phyloP scores from a whole-genome alignment of 1,140 invertebrate species.

The Helicorthomorpha holstii region DNA sequence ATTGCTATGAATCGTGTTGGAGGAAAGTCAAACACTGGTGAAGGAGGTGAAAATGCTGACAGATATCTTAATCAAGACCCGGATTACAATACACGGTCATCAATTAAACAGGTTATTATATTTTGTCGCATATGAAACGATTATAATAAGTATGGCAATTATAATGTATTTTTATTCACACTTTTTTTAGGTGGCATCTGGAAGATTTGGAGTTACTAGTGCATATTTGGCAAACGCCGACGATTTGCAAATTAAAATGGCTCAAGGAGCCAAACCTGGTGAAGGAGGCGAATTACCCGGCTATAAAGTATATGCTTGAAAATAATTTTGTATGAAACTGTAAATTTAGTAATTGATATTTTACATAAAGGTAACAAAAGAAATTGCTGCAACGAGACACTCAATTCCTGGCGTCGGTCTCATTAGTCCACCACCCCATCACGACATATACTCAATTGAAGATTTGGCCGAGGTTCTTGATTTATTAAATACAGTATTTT shows the following conservation, averaged over 20 bases:
- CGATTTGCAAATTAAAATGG: constrained; percentile 96
- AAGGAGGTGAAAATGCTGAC: constrained; percentile 73
- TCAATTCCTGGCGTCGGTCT: constrained; percentile 94
- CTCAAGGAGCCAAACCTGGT: constrained; percentile 92
- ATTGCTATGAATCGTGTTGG: constrained; percentile 94
- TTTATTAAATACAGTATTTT: background rate
- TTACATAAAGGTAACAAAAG: constrained; percentile 54
- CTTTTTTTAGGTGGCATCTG: constrained; percentile 73
- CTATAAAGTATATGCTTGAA: constrained; percentile 36
- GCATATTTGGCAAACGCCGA: constrained; percentile 92
- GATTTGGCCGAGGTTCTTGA: constrained; percentile 64
- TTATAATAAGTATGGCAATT: background rate
- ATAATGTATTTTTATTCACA: background rate
- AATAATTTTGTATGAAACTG: background rate
- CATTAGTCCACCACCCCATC: constrained; percentile 96
- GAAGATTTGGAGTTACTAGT: constrained; percentile 93
- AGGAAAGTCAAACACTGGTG: constrained; percentile 93
- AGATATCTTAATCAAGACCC: constrained; percentile 64
- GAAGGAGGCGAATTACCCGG: constrained; percentile 89
- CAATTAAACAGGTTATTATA: constrained; percentile 39
- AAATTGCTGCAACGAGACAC: constrained; percentile 87
- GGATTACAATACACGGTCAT: constrained; percentile 42
- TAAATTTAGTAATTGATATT: background rate
- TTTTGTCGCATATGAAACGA: background rate
- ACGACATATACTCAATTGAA: constrained; percentile 99